A percentile compares a stretch with the other conserved stretches of the same genome.
phyloP scores from a whole-genome alignment of 2,113 vertebrate species.

The Grantiella picta region DNA sequence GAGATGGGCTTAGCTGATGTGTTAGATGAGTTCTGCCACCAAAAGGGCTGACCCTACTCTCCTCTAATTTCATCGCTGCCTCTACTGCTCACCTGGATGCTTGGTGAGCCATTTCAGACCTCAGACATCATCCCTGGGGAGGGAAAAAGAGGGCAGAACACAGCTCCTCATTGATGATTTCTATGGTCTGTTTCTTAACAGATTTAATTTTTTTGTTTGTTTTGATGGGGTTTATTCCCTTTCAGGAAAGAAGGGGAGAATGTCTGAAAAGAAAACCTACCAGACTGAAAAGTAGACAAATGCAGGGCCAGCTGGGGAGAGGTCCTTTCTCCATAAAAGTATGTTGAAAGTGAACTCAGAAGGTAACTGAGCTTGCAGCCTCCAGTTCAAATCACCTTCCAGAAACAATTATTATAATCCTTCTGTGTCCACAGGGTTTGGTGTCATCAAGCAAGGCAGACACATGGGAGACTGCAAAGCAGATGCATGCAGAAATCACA shows the following conservation, averaged over 20 bases:
- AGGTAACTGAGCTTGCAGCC: neutral
- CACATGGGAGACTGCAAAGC: fast-evolving
- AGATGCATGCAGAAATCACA: fast-evolving
- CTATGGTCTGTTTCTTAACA: neutral
- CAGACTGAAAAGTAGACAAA: neutral
- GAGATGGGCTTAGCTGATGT: neutral
- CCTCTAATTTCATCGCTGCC: neutral
- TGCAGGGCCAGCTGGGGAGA: neutral
- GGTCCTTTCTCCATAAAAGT: neutral
- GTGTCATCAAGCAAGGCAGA: neutral
- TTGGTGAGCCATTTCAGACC: neutral
- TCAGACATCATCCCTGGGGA: neutral
- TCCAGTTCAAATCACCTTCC: neutral
- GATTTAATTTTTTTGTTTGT: neutral
- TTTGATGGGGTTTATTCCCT: neutral
- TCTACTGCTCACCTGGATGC: neutral
- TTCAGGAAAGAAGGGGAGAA: neutral
- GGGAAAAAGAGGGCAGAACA: neutral
- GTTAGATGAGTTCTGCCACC: neutral
- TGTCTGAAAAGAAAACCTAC: neutral
- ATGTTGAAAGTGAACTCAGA: neutral
- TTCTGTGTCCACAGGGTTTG: neutral
- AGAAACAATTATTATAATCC: neutral
- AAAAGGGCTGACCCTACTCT: neutral
- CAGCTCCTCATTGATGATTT: neutral